Percentiles rank a stretch among this genome's conserved stretches.
Evolutionary conservation across 2,113 vertebrate species (phyloP).

Genomic region (Aptenodytes forsteri): DNA sequence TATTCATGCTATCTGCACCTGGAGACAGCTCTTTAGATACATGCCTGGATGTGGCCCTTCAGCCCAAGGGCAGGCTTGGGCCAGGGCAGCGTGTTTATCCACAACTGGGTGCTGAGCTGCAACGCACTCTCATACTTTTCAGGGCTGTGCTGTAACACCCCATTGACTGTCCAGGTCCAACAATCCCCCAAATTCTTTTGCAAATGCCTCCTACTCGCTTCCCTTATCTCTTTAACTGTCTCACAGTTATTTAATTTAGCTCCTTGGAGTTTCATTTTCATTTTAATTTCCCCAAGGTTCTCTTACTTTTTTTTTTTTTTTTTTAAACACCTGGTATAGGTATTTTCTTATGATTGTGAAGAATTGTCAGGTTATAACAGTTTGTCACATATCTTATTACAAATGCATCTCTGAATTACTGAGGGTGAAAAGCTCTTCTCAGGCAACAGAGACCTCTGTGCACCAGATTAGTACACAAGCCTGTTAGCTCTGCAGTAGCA

Average conservation of each 20-base stretch:
- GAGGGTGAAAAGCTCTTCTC: background rate
- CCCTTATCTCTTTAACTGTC: background rate
- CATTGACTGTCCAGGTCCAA: background rate
- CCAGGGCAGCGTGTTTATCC: background rate
- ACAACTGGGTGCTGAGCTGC: background rate
- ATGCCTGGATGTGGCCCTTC: background rate
- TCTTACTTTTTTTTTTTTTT: background rate
- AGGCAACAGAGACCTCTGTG: background rate
- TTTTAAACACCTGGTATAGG: background rate
- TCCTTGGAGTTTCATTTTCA: conserved; percentile 43
- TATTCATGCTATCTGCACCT: background rate
- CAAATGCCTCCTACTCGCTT: background rate
- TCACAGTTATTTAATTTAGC: conserved; percentile 55
- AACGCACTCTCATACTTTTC: accelerated
- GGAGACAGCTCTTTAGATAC: background rate
- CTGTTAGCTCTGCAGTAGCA: background rate
- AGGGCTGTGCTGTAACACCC: background rate
- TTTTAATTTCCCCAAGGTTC: conserved; percentile 63
- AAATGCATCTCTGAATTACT: background rate
- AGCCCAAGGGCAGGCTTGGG: background rate
- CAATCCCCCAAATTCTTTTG: background rate
- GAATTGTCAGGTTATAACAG: background rate
- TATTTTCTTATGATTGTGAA: background rate
- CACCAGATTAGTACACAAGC: background rate
- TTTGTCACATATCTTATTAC: background rate